phyloP scores from a whole-genome alignment of 1,140 invertebrate genomes.

The Apis florea region DNA sequence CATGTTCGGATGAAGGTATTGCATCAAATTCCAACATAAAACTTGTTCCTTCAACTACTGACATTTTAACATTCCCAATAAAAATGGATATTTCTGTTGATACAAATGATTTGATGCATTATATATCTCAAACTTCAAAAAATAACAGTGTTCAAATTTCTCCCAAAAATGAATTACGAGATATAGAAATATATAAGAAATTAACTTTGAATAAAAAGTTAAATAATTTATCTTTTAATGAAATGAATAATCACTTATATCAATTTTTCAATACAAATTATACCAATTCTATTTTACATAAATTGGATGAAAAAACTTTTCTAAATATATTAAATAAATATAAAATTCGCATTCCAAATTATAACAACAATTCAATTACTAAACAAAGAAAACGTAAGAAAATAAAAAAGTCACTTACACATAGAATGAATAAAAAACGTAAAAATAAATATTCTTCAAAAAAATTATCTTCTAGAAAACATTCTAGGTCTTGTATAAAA shows the following conservation, averaged over 20 bases:
- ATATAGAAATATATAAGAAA: neutral
- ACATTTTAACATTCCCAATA: neutral
- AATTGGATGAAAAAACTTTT: neutral
- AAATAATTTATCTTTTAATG: neutral
- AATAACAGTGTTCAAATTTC: neutral
- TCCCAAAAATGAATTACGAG: neutral
- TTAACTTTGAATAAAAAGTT: neutral
- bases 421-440: conserved; percentile 13
- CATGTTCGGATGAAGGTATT: conserved; percentile 78
- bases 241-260: neutral
- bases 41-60: neutral
- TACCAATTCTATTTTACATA: neutral
- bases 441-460: conserved; percentile 12
- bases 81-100: neutral
- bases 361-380: neutral
- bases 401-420: conserved; percentile 28
- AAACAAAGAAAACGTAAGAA: conserved; percentile 35
- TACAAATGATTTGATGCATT: neutral
- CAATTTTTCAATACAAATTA: neutral
- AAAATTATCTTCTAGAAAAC: neutral
- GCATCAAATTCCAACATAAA: conserved; percentile 20
- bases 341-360: conserved; percentile 40
- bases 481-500: neutral
- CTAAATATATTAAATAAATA: conserved; percentile 10
- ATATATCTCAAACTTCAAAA: neutral